phyloP scores from a whole-genome alignment of 2,797 vertebrate species.

The Sorex maritimensis region DNA sequence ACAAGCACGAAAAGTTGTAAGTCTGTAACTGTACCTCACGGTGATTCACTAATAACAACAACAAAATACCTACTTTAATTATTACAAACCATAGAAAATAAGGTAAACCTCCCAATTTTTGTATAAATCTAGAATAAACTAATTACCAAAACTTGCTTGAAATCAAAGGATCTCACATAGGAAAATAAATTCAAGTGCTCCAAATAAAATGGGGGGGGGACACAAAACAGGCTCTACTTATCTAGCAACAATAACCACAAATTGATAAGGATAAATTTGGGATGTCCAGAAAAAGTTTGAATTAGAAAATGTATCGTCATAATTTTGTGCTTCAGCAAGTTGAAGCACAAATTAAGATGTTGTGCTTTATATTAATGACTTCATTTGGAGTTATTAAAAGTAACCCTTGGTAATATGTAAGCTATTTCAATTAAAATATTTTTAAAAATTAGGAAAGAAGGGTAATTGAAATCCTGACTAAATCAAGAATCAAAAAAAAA shows the following conservation, averaged over 20 bases:
- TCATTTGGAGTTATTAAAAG: not conserved
- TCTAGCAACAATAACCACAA: not conserved
- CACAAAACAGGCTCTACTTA: not conserved
- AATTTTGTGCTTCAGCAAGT: not conserved
- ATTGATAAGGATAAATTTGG: not conserved
- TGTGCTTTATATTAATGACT: not conserved
- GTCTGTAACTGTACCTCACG: no score
- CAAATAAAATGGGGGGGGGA: not conserved
- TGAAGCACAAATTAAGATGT: not conserved
- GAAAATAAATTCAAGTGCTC: not conserved
- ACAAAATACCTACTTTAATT: no score
- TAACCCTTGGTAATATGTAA: not conserved
- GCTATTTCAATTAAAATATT: not conserved
- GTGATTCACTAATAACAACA: no score
- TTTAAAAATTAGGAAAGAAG: not conserved
- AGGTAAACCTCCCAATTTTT: not conserved
- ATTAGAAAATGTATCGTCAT: not conserved
- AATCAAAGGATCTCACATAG: not conserved
- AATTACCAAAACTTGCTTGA: conserved; percentile 19
- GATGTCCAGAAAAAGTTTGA: not conserved
- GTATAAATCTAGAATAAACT: not conserved
- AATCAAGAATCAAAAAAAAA: not conserved
- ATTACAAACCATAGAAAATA: not conserved
- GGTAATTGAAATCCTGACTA: not conserved
- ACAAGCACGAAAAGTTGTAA: no score